phyloP scores from a whole-genome alignment of 2,113 vertebrate species.

The Atrichornis clamosus region DNA sequence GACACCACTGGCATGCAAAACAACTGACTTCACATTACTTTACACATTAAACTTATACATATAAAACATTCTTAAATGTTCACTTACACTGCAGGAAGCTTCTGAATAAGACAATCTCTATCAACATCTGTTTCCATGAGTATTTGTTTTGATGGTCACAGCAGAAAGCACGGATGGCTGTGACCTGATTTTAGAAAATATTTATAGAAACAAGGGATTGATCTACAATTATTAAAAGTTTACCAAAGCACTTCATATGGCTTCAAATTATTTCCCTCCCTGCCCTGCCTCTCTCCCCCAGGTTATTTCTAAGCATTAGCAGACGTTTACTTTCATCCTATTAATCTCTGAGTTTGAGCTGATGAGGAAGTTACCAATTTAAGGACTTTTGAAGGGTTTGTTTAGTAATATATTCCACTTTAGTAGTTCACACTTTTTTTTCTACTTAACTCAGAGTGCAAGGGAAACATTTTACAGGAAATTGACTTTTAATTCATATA shows the following conservation, averaged over 20 bases:
- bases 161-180: conserved; percentile 69
- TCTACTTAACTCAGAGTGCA: not conserved
- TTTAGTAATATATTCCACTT: not conserved
- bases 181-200: conserved; percentile 71
- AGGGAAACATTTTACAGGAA: not conserved
- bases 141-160: conserved; percentile 76
- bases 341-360: not conserved
- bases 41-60: not conserved
- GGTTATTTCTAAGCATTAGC: not conserved
- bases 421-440: not conserved
- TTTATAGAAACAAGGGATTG: conserved; percentile 57
- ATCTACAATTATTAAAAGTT: conserved; percentile 59
- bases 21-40: not conserved
- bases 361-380: not conserved
- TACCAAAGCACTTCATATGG: not conserved
- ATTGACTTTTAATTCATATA: not conserved
- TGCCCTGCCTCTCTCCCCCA: not conserved
- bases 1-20: not conserved
- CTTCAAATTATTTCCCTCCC: not conserved
- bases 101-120: not conserved
- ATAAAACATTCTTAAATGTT: not conserved
- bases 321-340: not conserved
- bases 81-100: not conserved
- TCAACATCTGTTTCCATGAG: conserved; percentile 57
- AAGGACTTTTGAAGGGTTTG: not conserved